Evolutionary conservation across 2,888 invertebrate genomes (phyloP).

Genomic region (Nemoura dubitans): DNA sequence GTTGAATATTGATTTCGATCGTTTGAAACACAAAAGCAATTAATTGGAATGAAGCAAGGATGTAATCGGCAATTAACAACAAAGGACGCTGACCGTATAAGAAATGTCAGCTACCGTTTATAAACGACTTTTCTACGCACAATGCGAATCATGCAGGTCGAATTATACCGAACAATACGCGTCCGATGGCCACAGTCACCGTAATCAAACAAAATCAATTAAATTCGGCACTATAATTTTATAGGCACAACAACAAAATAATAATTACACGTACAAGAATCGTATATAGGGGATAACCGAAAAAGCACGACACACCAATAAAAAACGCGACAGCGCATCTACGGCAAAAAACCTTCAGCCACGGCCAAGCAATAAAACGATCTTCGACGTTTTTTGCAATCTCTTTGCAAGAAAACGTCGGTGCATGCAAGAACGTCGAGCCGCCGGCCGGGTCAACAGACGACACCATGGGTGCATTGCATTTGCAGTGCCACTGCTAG

Average conservation of each 20-base stretch:
- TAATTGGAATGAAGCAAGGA: background rate
- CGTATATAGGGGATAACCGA: background rate
- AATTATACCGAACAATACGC: background rate
- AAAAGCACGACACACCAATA: background rate
- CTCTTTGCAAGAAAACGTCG: background rate
- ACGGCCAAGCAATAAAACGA: background rate
- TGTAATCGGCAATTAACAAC: background rate
- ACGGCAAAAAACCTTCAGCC: background rate
- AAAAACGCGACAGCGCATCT: background rate
- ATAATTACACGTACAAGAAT: background rate
- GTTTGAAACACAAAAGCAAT: background rate
- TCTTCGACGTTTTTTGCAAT: background rate
- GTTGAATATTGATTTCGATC: background rate
- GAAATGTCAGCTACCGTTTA: background rate
- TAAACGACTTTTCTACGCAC: background rate
- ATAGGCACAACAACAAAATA: background rate
- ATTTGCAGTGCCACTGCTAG: background rate
- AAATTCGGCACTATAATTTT: background rate
- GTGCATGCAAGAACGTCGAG: background rate
- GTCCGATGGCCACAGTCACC: background rate
- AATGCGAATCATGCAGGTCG: constrained; percentile 12
- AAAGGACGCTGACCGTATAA: background rate
- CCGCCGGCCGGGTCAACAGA: background rate
- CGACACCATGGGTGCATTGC: background rate
- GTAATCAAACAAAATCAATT: background rate